A percentile compares a stretch with the other conserved stretches of the same genome.
phyloP scores from a whole-genome alignment of 1,140 invertebrate species.

The Drosophila novamexicana region DNA sequence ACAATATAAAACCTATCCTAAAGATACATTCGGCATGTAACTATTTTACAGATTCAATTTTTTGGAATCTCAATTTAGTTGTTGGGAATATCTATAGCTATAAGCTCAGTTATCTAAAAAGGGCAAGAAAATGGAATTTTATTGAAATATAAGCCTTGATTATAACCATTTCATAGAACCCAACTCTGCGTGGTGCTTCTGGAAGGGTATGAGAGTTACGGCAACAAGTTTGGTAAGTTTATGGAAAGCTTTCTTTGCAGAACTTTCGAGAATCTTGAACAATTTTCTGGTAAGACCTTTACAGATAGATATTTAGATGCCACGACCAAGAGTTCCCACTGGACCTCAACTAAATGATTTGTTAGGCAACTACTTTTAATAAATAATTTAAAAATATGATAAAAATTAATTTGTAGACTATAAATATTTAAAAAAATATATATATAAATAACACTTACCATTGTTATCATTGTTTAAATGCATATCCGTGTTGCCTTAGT shows the following conservation, averaged over 20 bases:
- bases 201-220: conserved; percentile 3
- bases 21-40: not conserved
- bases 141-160: not conserved
- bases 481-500: conserved; percentile 64
- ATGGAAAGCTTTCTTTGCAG: conserved; percentile 52
- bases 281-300: not conserved
- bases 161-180: not conserved
- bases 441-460: conserved; percentile 47
- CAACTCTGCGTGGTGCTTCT: not conserved
- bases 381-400: not conserved
- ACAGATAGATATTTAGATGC: not conserved
- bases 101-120: not conserved
- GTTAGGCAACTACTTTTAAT: no score
- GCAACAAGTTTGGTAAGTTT: conserved; percentile 9
- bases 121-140: not conserved
- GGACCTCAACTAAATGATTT: no score
- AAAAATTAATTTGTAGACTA: not conserved
- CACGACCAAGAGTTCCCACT: no score
- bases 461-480: conserved; percentile 71
- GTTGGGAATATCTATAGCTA: no score
- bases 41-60: not conserved
- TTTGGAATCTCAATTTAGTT: no score
- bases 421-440: conserved; percentile 2
- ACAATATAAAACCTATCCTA: not conserved
- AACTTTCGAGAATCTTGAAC: conserved; percentile 50